phyloP scores from a whole-genome alignment of 1,140 invertebrate species.

The Tetraneura akinire region DNA sequence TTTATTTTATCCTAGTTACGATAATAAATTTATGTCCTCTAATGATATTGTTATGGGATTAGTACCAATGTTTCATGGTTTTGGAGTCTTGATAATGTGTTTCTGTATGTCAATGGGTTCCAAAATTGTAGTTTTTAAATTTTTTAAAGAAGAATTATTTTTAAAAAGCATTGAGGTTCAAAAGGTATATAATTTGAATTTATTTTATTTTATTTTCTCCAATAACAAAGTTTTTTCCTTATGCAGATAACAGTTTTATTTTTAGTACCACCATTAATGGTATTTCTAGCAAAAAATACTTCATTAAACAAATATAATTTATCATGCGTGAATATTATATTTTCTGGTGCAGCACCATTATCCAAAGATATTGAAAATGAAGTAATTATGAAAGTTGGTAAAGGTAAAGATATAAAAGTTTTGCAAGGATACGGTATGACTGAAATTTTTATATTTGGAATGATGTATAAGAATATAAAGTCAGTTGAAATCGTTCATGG shows the following conservation, averaged over 20 bases:
- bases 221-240: neutral
- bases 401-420: constrained; percentile 58
- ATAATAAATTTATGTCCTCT: constrained; percentile 33
- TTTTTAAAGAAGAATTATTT: constrained; percentile 70
- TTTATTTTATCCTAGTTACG: neutral
- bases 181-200: too few relatives aligned
- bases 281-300: constrained; percentile 68
- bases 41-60: constrained; percentile 59
- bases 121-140: constrained; percentile 65
- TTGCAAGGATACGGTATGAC: constrained; percentile 72
- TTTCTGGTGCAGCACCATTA: constrained; percentile 66
- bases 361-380: constrained; percentile 52
- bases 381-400: constrained; percentile 33
- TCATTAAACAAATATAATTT: constrained; percentile 66
- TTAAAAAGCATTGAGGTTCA: constrained; percentile 67
- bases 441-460: constrained; percentile 63
- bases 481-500: constrained; percentile 59
- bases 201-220: too few relatives aligned
- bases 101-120: constrained; percentile 61
- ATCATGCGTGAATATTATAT: constrained; percentile 63
- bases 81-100: constrained; percentile 63
- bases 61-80: constrained; percentile 70
- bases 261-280: constrained; percentile 67
- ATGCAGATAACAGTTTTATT: constrained; percentile 63
- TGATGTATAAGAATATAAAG: neutral